phyloP scores from a whole-genome alignment of 2,113 vertebrate genomes.

The Cyprinodon variegatus region DNA sequence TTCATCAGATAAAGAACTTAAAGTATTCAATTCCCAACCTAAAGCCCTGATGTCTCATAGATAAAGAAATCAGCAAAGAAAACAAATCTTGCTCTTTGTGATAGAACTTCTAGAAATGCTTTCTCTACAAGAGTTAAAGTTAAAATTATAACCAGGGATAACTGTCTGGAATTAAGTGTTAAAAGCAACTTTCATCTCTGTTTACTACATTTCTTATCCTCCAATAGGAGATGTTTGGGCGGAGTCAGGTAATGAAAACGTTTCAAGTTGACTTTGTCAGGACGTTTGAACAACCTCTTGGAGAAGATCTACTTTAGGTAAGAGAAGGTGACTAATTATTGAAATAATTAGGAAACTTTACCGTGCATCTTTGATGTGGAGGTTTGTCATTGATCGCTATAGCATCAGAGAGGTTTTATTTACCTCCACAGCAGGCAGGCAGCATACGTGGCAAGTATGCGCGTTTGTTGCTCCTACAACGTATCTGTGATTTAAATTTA shows the following conservation, averaged over 20 bases:
- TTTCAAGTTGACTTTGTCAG: constrained; percentile 35
- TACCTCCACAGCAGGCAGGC: constrained; percentile 2
- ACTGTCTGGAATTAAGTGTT: not conserved
- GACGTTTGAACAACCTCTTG: constrained; percentile 14
- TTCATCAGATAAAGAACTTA: too few relatives aligned
- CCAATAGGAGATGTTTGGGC: constrained; percentile 40
- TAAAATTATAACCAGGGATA: not conserved
- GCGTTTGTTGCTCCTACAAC: not conserved
- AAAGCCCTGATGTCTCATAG: not conserved
- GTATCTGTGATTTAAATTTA: too few relatives aligned
- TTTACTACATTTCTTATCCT: not conserved
- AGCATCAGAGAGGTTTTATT: not conserved
- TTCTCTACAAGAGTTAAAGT: not conserved
- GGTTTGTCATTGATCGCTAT: too few relatives aligned
- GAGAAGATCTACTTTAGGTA: constrained; percentile 1
- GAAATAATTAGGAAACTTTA: not conserved
- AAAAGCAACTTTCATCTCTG: not conserved
- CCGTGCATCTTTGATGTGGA: accelerated
- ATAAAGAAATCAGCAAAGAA: not conserved
- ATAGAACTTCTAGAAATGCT: not conserved
- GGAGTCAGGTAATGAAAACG: constrained; percentile 35
- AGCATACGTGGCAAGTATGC: constrained; percentile 64
- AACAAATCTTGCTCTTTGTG: not conserved
- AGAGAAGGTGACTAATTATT: constrained; percentile 49
- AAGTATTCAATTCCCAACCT: too few relatives aligned